Evolutionary conservation across 2,797 vertebrate genomes (phyloP), one percentile per base, ranked within the genome.

Genomic region (Triplophysa bombifrons): DNA sequence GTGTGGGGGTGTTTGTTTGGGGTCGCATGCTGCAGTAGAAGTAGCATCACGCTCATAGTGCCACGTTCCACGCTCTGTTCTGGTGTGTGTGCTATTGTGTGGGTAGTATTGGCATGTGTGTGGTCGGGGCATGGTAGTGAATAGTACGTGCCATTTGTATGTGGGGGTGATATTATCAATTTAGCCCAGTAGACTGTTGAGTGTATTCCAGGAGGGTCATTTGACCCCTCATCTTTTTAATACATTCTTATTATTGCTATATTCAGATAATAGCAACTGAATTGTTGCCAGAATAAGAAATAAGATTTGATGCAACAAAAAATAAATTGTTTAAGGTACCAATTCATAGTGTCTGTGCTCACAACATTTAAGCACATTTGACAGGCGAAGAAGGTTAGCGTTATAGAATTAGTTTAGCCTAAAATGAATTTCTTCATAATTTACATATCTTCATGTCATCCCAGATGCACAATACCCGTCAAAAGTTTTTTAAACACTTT

Each of bases 1-100:
- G 72, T 74, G 76, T 72, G 71, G 67, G 75, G 64, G 67, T 66
- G 74, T 72, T 63, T 76, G 48, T 72, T 72, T 50, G 30, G 74
- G 22, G 74, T 72, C 60, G 84, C 84, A 85, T 85, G 84, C 80
- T 69, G 74, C 80, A 75, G 82, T 85, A 84, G 82, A 79, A 73
- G 64, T 85, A 82, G 67, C 72, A 58, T 72, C 48, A 78, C 25
- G 71, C 77, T 82, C 50, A 7, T 80, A 78, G 74, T 84, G 80
- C 72, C 72, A 58, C 61, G 50, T 80, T 72, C 80, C 20, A 70
- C n/a, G 58, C 70, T 82, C 44, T 72, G 44, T 58, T 38, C 81
- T 74, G 75, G 81, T 87, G 44, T 51, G 51, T 75, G 72, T 71
- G 76, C 80, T 76, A 70, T 58, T 1, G 8, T 73, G 27, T 78